These are phyloP conservation scores for Stegostoma tigrinum DNA, from an alignment of 2,113 vertebrate species.

Conservation along the genomic window DNA sequence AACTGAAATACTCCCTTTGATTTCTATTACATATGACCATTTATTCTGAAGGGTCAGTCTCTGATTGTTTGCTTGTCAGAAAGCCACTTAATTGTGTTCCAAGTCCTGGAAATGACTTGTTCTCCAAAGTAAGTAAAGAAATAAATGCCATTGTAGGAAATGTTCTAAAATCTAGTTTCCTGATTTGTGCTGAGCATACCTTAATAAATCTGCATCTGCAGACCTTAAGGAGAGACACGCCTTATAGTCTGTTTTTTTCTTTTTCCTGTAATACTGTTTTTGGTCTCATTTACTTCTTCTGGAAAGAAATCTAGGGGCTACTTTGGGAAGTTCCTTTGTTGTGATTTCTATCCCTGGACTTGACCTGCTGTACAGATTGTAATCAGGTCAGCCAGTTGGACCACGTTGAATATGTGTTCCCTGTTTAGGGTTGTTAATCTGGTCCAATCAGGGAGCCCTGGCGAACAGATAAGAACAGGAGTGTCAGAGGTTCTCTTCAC, in stretches of 20 bases:
- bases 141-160: background rate
- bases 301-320: background rate
- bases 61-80: background rate
- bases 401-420: too few species aligned
- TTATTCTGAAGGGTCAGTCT: background rate
- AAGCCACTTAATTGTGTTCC: background rate
- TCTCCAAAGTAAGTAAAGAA: background rate
- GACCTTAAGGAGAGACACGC: background rate
- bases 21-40: background rate
- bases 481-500: too few species aligned
- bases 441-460: too few species aligned
- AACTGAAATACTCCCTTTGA: background rate
- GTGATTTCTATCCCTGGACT: background rate
- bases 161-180: background rate
- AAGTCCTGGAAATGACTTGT: background rate
- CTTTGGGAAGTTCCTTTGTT: background rate
- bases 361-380: too few species aligned
- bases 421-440: too few species aligned
- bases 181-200: background rate
- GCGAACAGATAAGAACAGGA: too few species aligned
- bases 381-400: too few species aligned
- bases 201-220: background rate
- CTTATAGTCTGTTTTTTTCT: background rate
- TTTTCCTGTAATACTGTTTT: background rate
- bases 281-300: background rate